Percentiles rank a stretch among this genome's conserved stretches.
Evolutionary conservation across 1,140 invertebrate species (phyloP).

Genomic region (Drosophila mauritiana): DNA sequence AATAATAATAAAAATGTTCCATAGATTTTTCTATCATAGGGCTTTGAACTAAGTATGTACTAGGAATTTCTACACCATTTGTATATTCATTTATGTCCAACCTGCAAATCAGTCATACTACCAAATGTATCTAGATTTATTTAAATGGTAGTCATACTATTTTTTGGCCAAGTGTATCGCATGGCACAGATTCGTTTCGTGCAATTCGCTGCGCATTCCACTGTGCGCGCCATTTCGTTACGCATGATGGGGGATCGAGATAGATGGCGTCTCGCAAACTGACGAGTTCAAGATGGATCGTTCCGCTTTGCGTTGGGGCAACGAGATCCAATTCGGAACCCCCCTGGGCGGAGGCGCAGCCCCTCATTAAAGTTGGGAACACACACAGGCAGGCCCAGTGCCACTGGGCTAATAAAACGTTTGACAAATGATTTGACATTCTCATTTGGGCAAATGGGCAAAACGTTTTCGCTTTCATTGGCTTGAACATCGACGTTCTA

Average conservation of each 20-base stretch:
- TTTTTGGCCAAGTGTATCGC: constrained; percentile 10
- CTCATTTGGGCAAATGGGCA: constrained; percentile 69
- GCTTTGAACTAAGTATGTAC: no score
- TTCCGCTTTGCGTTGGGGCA: constrained; percentile 17
- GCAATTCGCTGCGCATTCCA: constrained; percentile 70
- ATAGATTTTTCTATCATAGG: no score
- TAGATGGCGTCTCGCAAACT: constrained; percentile 38
- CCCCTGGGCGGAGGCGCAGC: constrained; percentile 33
- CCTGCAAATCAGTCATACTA: no score
- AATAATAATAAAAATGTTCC: no score
- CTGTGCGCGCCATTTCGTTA: constrained; percentile 71
- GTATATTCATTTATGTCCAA: no score
- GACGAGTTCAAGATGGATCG: constrained; percentile 68
- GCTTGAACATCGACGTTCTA: constrained; percentile 20
- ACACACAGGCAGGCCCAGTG: constrained; percentile 24
- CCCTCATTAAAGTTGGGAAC: constrained; percentile 24
- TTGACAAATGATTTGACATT: constrained; percentile 81
- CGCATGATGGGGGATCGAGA: constrained; percentile 45
- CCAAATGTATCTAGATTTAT: no score
- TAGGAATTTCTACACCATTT: no score
- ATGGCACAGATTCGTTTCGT: constrained; percentile 32
- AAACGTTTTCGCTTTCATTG: constrained; percentile 45
- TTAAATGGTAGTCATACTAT: not conserved
- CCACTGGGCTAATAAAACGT: constrained; percentile 65
- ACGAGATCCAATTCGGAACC: constrained; percentile 34